Percentiles rank a stretch among this genome's conserved stretches.
Evolutionary conservation across 2,888 invertebrate genomes (phyloP).

Genomic region (Drosophila melanosoma): DNA sequence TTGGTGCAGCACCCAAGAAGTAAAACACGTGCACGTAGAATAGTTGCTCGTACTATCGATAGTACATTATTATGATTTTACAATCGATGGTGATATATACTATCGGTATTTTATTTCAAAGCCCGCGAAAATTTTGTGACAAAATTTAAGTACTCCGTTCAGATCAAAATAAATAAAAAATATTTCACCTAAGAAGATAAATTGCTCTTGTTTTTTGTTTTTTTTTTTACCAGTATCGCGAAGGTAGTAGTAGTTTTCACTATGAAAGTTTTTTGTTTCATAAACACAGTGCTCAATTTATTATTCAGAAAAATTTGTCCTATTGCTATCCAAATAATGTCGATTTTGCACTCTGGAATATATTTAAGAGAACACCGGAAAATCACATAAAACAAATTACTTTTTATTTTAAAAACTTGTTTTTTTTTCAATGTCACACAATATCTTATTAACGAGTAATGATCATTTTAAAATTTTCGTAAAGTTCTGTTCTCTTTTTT

Average conservation of each 20-base stretch:
- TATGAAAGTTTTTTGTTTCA: not conserved
- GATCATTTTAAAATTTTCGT: not conserved
- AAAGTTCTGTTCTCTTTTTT: not conserved
- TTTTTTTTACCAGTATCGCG: not conserved
- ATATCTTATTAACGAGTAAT: not conserved
- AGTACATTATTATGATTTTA: not conserved
- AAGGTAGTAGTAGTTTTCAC: not conserved
- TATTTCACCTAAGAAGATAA: not conserved
- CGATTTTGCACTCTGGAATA: too few species aligned
- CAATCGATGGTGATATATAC: not conserved
- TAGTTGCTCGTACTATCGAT: constrained; percentile 1
- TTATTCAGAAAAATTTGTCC: not conserved
- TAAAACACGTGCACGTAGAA: constrained; percentile 60
- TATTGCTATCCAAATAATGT: not conserved
- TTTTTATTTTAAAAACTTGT: not conserved
- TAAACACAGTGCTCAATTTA: not conserved
- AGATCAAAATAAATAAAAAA: not conserved
- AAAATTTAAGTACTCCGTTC: too few species aligned
- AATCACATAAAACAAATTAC: not conserved
- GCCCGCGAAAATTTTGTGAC: not conserved
- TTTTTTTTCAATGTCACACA: not conserved
- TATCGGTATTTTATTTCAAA: not conserved
- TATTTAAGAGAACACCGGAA: not conserved
- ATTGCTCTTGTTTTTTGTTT: not conserved
- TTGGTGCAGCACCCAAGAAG: not conserved